A percentile compares a stretch with the other conserved stretches of the same genome.
Evolutionary conservation across 2,888 invertebrate species (phyloP).

Genomic region (Carterocephalus palaemon): DNA sequence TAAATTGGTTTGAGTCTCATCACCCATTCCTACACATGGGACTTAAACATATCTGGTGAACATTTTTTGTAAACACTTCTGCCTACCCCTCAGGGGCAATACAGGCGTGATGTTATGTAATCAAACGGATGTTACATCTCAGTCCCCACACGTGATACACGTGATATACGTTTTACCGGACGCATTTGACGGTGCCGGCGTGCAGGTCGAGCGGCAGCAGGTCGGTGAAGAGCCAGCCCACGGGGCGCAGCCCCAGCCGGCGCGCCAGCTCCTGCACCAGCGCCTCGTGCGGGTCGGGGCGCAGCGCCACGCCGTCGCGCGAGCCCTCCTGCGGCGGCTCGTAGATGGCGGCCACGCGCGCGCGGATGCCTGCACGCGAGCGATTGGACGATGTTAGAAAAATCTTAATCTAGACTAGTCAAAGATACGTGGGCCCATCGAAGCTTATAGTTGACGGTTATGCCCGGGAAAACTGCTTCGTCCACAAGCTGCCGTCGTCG

Average conservation of each 20-base stretch:
- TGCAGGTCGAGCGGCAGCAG: constrained; percentile 90
- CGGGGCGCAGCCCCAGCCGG: constrained; percentile 85
- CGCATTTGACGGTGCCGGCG: constrained; percentile 89
- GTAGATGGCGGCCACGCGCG: constrained; percentile 95
- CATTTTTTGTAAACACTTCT: too few relatives aligned
- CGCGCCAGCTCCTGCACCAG: constrained; percentile 87
- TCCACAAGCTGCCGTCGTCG: too few relatives aligned
- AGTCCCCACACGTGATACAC: not conserved
- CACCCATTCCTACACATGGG: too few relatives aligned
- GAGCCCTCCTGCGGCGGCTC: constrained; percentile 96
- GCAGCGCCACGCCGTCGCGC: constrained; percentile 81
- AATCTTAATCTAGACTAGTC: constrained; percentile 29
- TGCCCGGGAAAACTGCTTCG: not conserved
- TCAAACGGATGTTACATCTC: too few relatives aligned
- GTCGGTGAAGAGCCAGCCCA: constrained; percentile 99
- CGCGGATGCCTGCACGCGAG: constrained; percentile 81
- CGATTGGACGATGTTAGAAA: constrained; percentile 13
- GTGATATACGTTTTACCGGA: constrained; percentile 46
- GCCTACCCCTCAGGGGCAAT: too few relatives aligned
- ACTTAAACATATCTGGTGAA: too few relatives aligned
- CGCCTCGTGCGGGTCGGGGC: constrained; percentile 83
- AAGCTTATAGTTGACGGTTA: not conserved
- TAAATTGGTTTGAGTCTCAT: too few relatives aligned
- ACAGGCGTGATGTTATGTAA: too few relatives aligned
- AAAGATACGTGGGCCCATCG: constrained; percentile 41